These are phyloP conservation scores for Sinocyclocheilus grahami DNA, from an alignment of 2,113 vertebrate genomes.

Conservation along the genomic window DNA sequence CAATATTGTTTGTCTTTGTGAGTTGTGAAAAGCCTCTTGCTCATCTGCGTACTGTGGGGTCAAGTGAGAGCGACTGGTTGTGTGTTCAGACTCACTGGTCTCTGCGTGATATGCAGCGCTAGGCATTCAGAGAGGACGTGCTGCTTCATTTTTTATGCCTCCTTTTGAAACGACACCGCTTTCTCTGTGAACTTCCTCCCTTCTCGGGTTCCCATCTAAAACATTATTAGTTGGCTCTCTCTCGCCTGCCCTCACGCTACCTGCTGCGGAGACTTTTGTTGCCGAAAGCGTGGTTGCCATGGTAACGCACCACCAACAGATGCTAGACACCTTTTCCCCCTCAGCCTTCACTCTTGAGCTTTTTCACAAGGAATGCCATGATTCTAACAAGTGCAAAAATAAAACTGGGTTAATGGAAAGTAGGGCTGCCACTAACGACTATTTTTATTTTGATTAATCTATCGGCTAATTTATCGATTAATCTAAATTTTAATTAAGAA, in stretches of 20 bases:
- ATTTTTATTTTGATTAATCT: too few relatives aligned
- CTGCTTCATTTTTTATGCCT: slow-evolving; percentile 25
- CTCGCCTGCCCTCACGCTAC: neutral
- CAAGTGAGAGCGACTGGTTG: neutral
- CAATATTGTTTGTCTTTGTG: slow-evolving; percentile 31
- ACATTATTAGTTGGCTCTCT: neutral
- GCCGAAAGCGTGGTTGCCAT: slow-evolving; percentile 79
- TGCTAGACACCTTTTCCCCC: slow-evolving; percentile 65
- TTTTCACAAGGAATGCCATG: slow-evolving; percentile 1
- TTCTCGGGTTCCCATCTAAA: neutral
- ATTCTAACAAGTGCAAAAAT: slow-evolving; percentile 16
- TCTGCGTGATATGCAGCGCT: neutral
- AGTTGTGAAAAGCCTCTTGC: neutral
- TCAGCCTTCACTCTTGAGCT: slow-evolving; percentile 18
- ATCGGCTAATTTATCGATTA: too few relatives aligned
- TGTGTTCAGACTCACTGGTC: neutral
- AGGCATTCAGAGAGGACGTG: neutral
- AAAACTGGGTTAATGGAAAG: slow-evolving; percentile 28
- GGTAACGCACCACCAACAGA: slow-evolving; percentile 80
- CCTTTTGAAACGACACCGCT: slow-evolving; percentile 40
- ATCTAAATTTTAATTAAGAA: too few relatives aligned
- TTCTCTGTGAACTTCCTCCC: slow-evolving; percentile 49
- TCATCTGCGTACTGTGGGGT: neutral
- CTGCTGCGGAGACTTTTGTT: slow-evolving; percentile 56
- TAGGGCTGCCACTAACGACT: too few relatives aligned